These are phyloP conservation scores for Brienomyrus brachyistius DNA, from an alignment of 2,113 vertebrate genomes.

Conservation along the genomic window DNA sequence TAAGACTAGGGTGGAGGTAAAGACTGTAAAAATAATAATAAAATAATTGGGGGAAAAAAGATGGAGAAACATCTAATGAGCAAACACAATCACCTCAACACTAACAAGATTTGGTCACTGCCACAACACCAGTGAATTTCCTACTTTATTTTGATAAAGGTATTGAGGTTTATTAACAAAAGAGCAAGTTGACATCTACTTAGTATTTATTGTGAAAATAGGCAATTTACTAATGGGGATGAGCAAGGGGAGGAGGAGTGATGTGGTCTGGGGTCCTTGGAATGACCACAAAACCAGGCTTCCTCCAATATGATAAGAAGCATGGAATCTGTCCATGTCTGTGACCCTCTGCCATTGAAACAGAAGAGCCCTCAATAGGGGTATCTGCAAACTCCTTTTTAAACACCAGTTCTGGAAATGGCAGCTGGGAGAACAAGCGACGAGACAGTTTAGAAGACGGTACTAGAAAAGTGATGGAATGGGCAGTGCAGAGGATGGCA, in stretches of 20 bases:
- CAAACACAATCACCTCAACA: conserved; percentile 97
- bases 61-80: conserved; percentile 91
- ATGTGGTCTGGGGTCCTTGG: not conserved
- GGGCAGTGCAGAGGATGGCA: not conserved
- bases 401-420: conserved; percentile 27
- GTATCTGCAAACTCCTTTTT: conserved; percentile 52
- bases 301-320: conserved; percentile 23
- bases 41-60: conserved; percentile 54
- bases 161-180: conserved; percentile 57
- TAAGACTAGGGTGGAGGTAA: conserved; percentile 42
- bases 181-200: conserved; percentile 90
- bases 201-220: conserved; percentile 85
- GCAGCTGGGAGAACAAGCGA: not conserved
- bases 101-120: conserved; percentile 81
- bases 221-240: conserved; percentile 83
- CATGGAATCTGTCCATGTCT: not conserved
- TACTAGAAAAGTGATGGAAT: not conserved
- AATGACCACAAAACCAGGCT: conserved; percentile 24
- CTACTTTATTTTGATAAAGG: conserved; percentile 51
- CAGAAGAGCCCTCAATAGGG: conserved; percentile 58
- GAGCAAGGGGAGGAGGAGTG: conserved; percentile 43
- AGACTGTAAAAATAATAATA: conserved; percentile 34
- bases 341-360: conserved; percentile 55
- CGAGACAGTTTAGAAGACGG: not conserved
- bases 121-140: conserved; percentile 84